Percentiles rank a stretch among this genome's conserved stretches.
These are phyloP conservation scores for Augochlora pura DNA, from an alignment of 1,140 invertebrate species.

Conservation along the genomic window DNA sequence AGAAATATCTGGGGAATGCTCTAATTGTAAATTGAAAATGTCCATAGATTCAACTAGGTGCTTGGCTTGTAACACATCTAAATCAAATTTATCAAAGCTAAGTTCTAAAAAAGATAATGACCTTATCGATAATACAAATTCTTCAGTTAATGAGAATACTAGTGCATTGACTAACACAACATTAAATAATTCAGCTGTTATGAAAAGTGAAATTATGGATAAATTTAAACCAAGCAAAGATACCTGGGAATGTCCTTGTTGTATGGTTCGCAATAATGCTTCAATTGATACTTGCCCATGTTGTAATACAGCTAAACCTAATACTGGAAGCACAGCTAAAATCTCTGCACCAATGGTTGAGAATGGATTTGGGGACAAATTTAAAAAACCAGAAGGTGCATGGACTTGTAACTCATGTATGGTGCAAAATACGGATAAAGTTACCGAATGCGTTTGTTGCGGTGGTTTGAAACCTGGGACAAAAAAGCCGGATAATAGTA, in stretches of 20 bases:
- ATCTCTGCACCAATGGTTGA: constrained; percentile 6
- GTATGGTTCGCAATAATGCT: constrained; percentile 82
- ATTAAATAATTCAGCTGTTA: constrained; percentile 21
- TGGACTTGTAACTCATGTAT: constrained; percentile 85
- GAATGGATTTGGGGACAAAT: constrained; percentile 76
- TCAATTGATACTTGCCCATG: constrained; percentile 83
- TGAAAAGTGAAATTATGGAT: constrained; percentile 46
- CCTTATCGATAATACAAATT: background rate
- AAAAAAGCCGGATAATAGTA: constrained; percentile 41
- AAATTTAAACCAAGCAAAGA: constrained; percentile 74
- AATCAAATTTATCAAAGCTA: constrained; percentile 74
- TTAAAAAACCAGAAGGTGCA: constrained; percentile 77
- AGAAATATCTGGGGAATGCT: constrained; percentile 83
- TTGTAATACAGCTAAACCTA: constrained; percentile 85
- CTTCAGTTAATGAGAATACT: background rate
- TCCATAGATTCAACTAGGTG: constrained; percentile 81
- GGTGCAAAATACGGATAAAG: constrained; percentile 81
- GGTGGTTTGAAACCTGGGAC: constrained; percentile 77
- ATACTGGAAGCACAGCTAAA: constrained; percentile 41
- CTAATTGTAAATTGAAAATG: constrained; percentile 85
- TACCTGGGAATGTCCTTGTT: constrained; percentile 83
- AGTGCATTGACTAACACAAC: background rate
- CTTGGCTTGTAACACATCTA: constrained; percentile 84
- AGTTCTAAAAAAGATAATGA: constrained; percentile 25
- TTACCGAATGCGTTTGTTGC: constrained; percentile 82